Base-by-base conservation (phyloP, 2,797 vertebrate species). In the Chaunax sp. region DNA sequence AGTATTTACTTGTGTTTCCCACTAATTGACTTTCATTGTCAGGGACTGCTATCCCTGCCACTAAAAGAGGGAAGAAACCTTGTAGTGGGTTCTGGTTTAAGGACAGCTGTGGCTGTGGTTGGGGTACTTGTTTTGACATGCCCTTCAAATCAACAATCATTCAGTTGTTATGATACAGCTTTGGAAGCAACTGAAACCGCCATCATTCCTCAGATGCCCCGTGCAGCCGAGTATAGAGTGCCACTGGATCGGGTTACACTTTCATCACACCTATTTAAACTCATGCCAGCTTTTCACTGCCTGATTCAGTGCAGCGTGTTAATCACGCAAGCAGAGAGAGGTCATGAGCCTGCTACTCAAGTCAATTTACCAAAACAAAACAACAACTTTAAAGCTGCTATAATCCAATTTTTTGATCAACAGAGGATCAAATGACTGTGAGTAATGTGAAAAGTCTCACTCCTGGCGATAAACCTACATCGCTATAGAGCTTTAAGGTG, bases 11-110 rank as follows among this genome's bases (percentile, higher is more conserved):
- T 43, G 57, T 71, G 57, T 84, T 85, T 80, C 80, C 84, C 78
- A 61, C 91, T 90, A 91, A 92, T 91, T 91, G 90, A 82, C 87
- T 90, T 89, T 90, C 88, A 92, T 90, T 91, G 92, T 90, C 84
- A 64, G 75, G 72, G 80, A 79, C 77, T 86, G 83, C 83, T 87
- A 81, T 77, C 74, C 78, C 76, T 67, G 69, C 84, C 80, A 49
- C 82, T 65, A 71, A 85, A 54, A 73, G 77, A 76, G 85, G 76
- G 82, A 80, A 79, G 82, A 75, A 73, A 77, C 53, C 71, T 52
- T 44, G 70, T 82, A 78, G 89, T 76, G 70, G 80, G 69, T 72
- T 89, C 64, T 63, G 81, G 71, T 89, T 85, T 83, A 84, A 85
- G 87, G 85, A 89, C 86, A 85, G 83, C 77, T 77, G 79, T 70